Percentiles rank a stretch among this genome's conserved stretches.
These are phyloP conservation scores for Ceryle rudis DNA, from an alignment of 2,797 vertebrate genomes.

Conservation along the genomic window DNA sequence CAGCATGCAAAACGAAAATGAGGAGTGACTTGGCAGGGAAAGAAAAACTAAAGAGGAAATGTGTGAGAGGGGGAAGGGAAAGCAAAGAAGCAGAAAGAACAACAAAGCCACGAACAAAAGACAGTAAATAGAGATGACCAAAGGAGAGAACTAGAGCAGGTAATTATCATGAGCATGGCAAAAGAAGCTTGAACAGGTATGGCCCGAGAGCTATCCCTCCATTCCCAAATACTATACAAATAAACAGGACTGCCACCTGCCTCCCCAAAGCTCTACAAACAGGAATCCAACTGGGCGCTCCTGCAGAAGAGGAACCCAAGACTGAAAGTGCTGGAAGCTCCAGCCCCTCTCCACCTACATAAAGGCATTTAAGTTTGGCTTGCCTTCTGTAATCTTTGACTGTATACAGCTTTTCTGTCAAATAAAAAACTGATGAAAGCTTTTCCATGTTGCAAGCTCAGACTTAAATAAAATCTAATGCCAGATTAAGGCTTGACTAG, in stretches of 20 bases:
- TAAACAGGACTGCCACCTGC: neutral
- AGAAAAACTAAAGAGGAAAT: slow-evolving; percentile 29
- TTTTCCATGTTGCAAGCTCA: neutral
- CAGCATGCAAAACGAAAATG: neutral
- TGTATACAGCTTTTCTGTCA: neutral
- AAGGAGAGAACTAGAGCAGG: neutral
- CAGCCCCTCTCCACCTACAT: neutral
- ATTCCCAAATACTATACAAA: neutral
- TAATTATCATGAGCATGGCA: neutral
- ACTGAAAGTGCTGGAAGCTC: neutral
- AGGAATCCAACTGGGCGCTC: neutral
- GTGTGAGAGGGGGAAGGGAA: neutral
- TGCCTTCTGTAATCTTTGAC: neutral
- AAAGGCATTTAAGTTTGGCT: neutral
- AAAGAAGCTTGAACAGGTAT: neutral
- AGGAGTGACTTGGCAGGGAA: neutral
- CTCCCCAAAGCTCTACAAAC: neutral
- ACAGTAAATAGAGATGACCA: neutral
- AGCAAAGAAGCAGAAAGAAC: neutral
- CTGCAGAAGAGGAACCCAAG: neutral
- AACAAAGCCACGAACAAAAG: neutral
- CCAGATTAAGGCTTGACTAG: neutral
- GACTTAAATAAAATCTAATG: neutral
- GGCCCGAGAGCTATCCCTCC: neutral
- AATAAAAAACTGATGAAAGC: neutral